A percentile compares a stretch with the other conserved stretches of the same genome.
These are phyloP conservation scores for Tragelaphus buxtoni DNA, from an alignment of 2,113 vertebrate species.

Conservation along the genomic window DNA sequence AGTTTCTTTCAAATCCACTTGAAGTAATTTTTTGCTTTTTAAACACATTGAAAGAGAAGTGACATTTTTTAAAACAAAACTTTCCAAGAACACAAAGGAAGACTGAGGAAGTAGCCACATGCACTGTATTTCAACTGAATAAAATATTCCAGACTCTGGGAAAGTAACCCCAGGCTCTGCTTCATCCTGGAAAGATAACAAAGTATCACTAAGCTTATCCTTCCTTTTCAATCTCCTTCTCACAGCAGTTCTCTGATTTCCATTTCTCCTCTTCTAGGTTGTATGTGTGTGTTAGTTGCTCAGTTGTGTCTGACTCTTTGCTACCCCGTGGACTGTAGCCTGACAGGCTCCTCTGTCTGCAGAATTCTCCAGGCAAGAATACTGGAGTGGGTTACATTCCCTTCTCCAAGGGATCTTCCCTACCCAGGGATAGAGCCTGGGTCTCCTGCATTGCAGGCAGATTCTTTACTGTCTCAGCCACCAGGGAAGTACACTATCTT, in stretches of 20 bases:
- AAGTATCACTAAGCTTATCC: background rate
- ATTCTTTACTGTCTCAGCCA: background rate
- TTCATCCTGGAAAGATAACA: background rate
- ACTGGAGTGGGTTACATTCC: background rate
- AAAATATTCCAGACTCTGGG: background rate
- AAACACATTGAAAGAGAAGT: background rate
- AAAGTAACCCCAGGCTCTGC: background rate
- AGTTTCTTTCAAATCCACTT: background rate
- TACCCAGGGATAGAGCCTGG: background rate
- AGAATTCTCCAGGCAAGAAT: background rate
- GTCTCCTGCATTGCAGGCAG: background rate
- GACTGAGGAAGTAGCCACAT: background rate
- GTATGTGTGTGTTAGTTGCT: background rate
- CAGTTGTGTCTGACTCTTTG: background rate
- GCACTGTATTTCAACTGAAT: background rate
- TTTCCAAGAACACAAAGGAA: background rate
- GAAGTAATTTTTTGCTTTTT: background rate
- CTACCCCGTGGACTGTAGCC: background rate
- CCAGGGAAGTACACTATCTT: background rate
- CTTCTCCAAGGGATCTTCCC: background rate
- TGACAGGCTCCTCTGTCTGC: background rate
- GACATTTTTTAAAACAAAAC: background rate
- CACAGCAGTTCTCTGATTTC: background rate
- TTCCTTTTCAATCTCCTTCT: background rate
- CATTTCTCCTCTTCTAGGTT: background rate